A percentile compares a stretch with the other conserved stretches of the same genome.
phyloP scores from a whole-genome alignment of 2,113 vertebrate genomes.

The Sinocyclocheilus grahami region DNA sequence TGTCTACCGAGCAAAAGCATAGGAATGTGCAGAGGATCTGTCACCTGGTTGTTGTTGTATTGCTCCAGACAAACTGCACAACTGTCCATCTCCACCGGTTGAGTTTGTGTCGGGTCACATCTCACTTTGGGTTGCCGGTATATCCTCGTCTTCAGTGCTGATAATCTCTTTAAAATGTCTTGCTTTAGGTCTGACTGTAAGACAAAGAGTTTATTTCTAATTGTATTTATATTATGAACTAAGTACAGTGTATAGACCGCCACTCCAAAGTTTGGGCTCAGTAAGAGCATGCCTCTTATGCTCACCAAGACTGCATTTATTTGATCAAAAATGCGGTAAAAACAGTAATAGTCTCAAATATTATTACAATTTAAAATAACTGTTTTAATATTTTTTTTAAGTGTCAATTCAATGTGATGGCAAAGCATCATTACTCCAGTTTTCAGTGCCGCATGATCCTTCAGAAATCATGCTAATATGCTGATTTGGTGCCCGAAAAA shows the following conservation, averaged over 20 bases:
- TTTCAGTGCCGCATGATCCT: neutral
- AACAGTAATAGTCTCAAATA: neutral
- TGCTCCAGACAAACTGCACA: constrained; percentile 91
- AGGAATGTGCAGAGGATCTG: neutral
- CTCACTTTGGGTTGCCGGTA: constrained; percentile 76
- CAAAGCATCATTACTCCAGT: neutral
- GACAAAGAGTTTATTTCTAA: neutral
- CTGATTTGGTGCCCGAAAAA: neutral
- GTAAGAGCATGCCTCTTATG: neutral
- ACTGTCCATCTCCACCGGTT: constrained; percentile 76
- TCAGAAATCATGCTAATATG: neutral
- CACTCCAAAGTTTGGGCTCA: neutral
- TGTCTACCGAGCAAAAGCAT: neutral
- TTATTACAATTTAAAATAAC: neutral
- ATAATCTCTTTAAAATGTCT: constrained; percentile 80
- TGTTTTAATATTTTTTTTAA: neutral
- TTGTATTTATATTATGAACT: neutral
- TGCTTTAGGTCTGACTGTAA: constrained; percentile 82
- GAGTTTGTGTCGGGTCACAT: constrained; percentile 59
- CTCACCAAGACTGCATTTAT: neutral
- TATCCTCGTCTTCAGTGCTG: constrained; percentile 81
- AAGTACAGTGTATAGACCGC: neutral
- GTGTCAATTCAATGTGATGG: neutral
- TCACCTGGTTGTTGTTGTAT: constrained; percentile 90
- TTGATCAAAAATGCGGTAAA: neutral